Conservation (phyloP, 1,140 invertebrate genomes). For the Alviniconcha marisindica region DNA sequence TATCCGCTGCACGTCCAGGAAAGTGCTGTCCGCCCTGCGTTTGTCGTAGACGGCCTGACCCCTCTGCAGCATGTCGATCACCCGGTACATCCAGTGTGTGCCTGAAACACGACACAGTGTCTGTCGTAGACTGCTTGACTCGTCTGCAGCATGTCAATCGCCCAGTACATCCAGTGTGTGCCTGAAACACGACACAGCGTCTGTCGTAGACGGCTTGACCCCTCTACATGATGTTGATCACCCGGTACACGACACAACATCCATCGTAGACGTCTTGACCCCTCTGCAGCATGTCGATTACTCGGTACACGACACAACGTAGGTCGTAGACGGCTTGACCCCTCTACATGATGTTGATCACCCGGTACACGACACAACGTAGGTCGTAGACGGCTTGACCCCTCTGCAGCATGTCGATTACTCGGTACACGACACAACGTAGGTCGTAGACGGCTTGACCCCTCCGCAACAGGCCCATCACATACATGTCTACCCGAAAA, state of each 20-base stretch:
- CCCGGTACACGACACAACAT: constrained; percentile 16
- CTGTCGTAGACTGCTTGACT: constrained; percentile 37
- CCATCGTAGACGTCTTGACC: constrained; percentile 37
- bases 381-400: constrained; percentile 36
- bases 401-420: constrained; percentile 48
- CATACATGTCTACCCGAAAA: constrained; percentile 40
- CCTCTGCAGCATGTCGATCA: constrained; percentile 48
- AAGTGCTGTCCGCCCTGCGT: constrained; percentile 6
- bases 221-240: too few species aligned
- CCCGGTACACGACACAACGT: too few species aligned
- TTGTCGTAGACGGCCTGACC: constrained; percentile 36
- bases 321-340: too few species aligned
- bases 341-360: too few species aligned
- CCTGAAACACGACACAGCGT: too few species aligned
- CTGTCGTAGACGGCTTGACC: too few species aligned
- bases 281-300: constrained; percentile 47
- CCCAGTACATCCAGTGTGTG: too few species aligned
- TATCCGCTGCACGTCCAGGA: constrained; percentile 39
- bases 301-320: too few species aligned
- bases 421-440: constrained; percentile 9
- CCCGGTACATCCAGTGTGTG: constrained; percentile 57
- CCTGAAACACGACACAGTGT: constrained; percentile 42
- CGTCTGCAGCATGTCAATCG: constrained; percentile 46
- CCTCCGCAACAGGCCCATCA: constrained; percentile 42
- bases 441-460: constrained; percentile 38